Conservation (phyloP, 1,140 invertebrate genomes). For the silkworm (Bombyx mori) region DNA sequence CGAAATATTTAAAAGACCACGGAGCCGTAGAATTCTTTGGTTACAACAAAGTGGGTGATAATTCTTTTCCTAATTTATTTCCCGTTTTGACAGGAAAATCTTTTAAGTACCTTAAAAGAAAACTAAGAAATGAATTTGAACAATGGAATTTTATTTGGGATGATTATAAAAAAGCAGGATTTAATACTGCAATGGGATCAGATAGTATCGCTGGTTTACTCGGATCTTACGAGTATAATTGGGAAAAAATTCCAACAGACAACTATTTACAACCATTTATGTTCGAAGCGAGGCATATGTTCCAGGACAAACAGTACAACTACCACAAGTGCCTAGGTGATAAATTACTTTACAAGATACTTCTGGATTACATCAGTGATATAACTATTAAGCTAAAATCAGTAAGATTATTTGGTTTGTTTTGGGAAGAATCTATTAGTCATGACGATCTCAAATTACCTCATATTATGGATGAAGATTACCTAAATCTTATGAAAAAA, state of each 20-base stretch:
- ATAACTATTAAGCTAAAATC: slow-evolving; percentile 66
- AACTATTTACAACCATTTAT: slow-evolving; percentile 84
- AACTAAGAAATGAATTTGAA: slow-evolving; percentile 37
- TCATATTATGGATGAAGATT: slow-evolving; percentile 73
- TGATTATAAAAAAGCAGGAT: slow-evolving; percentile 77
- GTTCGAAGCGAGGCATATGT: slow-evolving; percentile 69
- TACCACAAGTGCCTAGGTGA: slow-evolving; percentile 72
- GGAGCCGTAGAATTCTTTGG: slow-evolving; percentile 73
- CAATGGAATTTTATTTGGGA: slow-evolving; percentile 83
- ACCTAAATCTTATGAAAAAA: slow-evolving; percentile 68
- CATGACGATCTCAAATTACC: slow-evolving; percentile 80
- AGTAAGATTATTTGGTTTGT: slow-evolving; percentile 76
- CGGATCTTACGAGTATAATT: slow-evolving; percentile 78
- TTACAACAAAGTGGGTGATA: slow-evolving; percentile 84
- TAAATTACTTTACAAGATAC: slow-evolving; percentile 60
- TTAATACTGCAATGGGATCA: slow-evolving; percentile 82
- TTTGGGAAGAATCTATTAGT: slow-evolving; percentile 80
- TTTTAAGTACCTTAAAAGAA: slow-evolving; percentile 65
- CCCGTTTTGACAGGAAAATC: slow-evolving; percentile 76
- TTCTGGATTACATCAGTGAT: slow-evolving; percentile 71
- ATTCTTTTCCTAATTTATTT: slow-evolving; percentile 84
- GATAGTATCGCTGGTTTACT: slow-evolving; percentile 78
- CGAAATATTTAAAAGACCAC: slow-evolving; percentile 11
- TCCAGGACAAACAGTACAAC: slow-evolving; percentile 61
- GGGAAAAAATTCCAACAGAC: slow-evolving; percentile 83